Base-by-base conservation (phyloP, 1,140 invertebrate species). In the Proales similis region DNA sequence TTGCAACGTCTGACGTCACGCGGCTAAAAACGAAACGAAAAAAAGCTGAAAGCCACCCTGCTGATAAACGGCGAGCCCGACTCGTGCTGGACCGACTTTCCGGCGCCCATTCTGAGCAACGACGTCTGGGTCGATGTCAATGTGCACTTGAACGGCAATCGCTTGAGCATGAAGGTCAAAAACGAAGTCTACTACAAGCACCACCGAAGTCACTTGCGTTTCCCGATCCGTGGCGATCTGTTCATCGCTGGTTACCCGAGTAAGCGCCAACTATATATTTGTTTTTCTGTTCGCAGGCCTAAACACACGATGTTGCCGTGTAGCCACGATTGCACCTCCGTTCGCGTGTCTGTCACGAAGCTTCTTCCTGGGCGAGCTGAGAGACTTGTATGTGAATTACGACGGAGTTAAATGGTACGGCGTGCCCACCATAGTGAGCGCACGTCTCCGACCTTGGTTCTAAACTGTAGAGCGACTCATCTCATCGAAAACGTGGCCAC, bases 401-500 rank as follows among this genome's bases (percentile, higher is more conserved):
- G 51, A 57, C 27, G 36, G 51, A 9, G 24, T 57, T n/a, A 57
- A 57, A 57, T 57, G 51, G 51, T 57, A 57, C 11, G 51, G 51
- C 9, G 45, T 26, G 19, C 51, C 51, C 7, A 42, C 12, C 29
- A n/a, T 17, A 7, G 17, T 22, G 6, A 57, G 20, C 30, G 36
- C 51, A 57, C 9, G 51, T 42, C 27, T 57, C 19, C 39, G 51
- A 57, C 39, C 39, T 57, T 57, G 51, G 51, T 57, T 42, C 24
- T 57, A 42, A 57, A 42, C 3, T n/a, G n/a, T n/a, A n/a, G n/a
- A n/a, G n/a, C n/a, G n/a, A n/a, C n/a, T n/a, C n/a, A n/a, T n/a
- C n/a, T 3, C 22, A 3, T 17, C 3, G 4, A 42, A 42, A 42
- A 42, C 4, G 17, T 42, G 4, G 3, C 22, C 39, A 11, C 5